Evolutionary conservation across 2,888 invertebrate genomes (phyloP).

Genomic region (Acrocera orbiculus): DNA sequence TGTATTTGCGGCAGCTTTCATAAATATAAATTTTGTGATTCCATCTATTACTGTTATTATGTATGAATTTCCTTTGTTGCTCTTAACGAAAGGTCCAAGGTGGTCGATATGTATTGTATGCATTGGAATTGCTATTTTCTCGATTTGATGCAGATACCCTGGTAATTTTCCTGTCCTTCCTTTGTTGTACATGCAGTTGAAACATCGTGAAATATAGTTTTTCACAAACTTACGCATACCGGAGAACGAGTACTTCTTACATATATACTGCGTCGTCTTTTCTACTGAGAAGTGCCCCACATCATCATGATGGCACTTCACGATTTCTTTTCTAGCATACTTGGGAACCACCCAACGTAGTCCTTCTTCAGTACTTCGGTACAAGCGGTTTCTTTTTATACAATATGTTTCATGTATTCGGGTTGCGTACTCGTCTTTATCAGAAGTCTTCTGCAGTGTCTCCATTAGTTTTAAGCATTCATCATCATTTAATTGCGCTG

Average conservation of each 20-base stretch:
- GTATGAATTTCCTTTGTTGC: background rate
- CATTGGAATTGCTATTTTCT: background rate
- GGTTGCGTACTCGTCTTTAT: background rate
- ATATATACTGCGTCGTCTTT: background rate
- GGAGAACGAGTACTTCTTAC: background rate
- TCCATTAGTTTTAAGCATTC: conserved; percentile 9
- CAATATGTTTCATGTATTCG: background rate
- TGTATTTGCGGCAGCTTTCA: background rate
- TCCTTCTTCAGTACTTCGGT: background rate
- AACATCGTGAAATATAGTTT: background rate
- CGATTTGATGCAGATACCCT: background rate
- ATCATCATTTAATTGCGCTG: conserved; percentile 14
- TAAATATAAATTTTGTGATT: background rate
- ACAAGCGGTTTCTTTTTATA: background rate
- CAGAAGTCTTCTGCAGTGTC: conserved; percentile 6
- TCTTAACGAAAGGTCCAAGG: background rate
- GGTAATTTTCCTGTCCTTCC: background rate
- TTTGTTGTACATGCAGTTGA: background rate
- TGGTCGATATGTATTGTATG: conserved; percentile 1
- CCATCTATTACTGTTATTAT: background rate
- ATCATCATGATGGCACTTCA: background rate
- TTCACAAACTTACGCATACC: background rate
- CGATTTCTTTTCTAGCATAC: too few species aligned
- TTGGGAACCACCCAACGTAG: background rate
- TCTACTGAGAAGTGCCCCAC: background rate